These are phyloP conservation scores for Collichthys lucidus DNA, from an alignment of 2,113 vertebrate species.

Conservation along the genomic window DNA sequence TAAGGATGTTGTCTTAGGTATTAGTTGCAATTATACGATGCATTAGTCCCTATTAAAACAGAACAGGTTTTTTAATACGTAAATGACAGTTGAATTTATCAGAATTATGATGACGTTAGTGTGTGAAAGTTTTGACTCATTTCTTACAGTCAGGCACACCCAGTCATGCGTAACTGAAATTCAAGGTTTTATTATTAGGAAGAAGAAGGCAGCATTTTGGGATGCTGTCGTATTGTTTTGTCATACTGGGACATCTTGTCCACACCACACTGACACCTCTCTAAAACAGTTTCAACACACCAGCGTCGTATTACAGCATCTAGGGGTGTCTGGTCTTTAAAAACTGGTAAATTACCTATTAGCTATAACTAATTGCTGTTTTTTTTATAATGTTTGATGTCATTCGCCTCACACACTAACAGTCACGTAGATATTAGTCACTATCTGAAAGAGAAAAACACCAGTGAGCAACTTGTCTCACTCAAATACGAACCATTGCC, in stretches of 20 bases:
- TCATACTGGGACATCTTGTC: too few relatives aligned
- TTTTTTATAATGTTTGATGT: not conserved
- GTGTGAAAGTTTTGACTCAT: too few relatives aligned
- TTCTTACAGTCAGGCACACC: too few relatives aligned
- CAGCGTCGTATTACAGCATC: not conserved
- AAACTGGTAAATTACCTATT: not conserved
- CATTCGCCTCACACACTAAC: not conserved
- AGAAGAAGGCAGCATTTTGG: too few relatives aligned
- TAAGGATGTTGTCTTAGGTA: not conserved
- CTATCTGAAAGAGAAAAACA: not conserved
- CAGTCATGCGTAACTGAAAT: too few relatives aligned
- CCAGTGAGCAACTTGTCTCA: constrained; percentile 6
- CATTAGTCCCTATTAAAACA: not conserved
- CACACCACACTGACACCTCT: not conserved
- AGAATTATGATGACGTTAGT: too few relatives aligned
- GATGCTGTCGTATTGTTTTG: too few relatives aligned
- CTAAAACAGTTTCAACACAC: not conserved
- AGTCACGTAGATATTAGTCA: not conserved
- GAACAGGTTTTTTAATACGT: too few relatives aligned
- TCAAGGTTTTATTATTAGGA: too few relatives aligned
- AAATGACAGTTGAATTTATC: too few relatives aligned
- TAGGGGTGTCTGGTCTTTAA: not conserved
- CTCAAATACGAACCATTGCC: not conserved
- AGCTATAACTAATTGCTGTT: too few relatives aligned
- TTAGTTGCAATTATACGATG: not conserved